These are phyloP conservation scores for Pentalonia nigronervosa DNA, from an alignment of 1,140 invertebrate species.

Conservation along the genomic window DNA sequence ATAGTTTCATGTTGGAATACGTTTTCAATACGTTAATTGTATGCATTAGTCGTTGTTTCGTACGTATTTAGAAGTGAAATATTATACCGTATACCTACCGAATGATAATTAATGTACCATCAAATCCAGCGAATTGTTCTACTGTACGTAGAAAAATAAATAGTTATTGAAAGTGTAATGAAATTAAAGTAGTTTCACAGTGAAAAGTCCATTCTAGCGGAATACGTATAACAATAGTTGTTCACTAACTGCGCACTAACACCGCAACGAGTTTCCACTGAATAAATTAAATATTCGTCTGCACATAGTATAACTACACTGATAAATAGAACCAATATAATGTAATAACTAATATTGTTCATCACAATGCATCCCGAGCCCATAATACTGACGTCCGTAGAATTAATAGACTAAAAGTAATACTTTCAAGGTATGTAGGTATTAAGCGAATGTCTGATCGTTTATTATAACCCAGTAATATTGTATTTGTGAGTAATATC, in stretches of 20 bases:
- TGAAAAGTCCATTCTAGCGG: constrained; percentile 33
- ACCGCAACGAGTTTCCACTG: constrained; percentile 13
- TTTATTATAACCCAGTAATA: not conserved
- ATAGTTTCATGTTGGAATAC: not conserved
- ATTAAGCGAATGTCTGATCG: not conserved
- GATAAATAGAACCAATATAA: constrained; percentile 17
- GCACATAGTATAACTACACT: not conserved
- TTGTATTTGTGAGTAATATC: too few species aligned
- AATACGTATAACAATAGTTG: not conserved
- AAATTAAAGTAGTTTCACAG: constrained; percentile 20
- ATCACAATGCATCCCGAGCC: not conserved
- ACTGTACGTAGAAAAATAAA: not conserved
- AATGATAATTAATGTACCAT: constrained; percentile 22
- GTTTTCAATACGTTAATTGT: not conserved
- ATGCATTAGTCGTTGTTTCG: not conserved
- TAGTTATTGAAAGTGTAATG: constrained; percentile 15
- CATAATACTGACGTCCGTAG: not conserved
- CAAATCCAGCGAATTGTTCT: constrained; percentile 16
- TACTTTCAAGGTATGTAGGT: not conserved
- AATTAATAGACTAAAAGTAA: constrained; percentile 28
- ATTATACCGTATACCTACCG: not conserved
- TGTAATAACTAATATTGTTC: not conserved
- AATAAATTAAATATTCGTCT: constrained; percentile 18
- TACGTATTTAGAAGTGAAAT: not conserved
- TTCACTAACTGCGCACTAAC: not conserved